phyloP scores from a whole-genome alignment of 2,888 invertebrate genomes.

The Netelia virgata region DNA sequence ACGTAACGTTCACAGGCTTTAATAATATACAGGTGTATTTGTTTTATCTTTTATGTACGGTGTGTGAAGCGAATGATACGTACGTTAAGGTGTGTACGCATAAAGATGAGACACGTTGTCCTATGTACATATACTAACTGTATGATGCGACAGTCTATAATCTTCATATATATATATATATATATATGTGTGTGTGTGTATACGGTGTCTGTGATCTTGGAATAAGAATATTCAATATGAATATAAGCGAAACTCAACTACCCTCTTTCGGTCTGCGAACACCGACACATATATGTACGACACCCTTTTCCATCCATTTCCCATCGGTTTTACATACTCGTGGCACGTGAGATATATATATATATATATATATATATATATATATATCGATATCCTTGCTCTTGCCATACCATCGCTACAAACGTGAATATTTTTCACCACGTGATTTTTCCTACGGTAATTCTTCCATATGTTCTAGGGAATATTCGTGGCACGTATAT shows the following conservation, averaged over 20 bases:
- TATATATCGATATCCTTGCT: conserved; percentile 11
- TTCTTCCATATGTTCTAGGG: conserved; percentile 40
- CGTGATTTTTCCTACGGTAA: conserved; percentile 29
- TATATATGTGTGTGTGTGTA: no score
- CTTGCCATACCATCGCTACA: conserved; percentile 8
- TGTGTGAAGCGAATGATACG: no score
- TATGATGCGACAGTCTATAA: background rate
- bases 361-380: no score
- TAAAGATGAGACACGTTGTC: conserved; percentile 4
- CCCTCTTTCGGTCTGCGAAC: background rate
- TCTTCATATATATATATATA: background rate
- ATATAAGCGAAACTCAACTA: conserved; percentile 3
- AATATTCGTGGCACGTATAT: conserved; percentile 34
- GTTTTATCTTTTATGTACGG: no score
- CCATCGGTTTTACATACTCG: conserved; percentile 37
- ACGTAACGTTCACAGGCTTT: background rate
- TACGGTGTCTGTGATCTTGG: background rate
- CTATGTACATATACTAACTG: background rate
- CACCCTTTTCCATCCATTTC: conserved; percentile 49
- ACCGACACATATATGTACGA: background rate
- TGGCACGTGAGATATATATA: conserved; percentile 14
- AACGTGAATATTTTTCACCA: conserved; percentile 44
- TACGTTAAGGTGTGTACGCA: background rate
- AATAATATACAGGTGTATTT: no score
- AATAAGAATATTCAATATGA: background rate